Base-by-base conservation (phyloP, 1,140 invertebrate genomes). In the Patella vulgata region DNA sequence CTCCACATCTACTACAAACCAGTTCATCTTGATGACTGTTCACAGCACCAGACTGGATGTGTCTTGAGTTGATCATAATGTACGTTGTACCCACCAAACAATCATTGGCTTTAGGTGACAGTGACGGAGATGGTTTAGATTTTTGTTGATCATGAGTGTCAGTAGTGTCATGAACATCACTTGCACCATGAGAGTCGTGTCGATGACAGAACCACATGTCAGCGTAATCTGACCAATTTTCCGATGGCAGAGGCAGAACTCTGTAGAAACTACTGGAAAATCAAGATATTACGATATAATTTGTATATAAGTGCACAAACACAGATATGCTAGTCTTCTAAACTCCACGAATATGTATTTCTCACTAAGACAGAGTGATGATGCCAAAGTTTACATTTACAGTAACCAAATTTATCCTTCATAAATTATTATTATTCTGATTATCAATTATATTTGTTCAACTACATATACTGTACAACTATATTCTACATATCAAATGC, bases 181-280 rank as follows among this genome's bases (percentile, higher is more conserved):
- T n/a, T n/a, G n/a, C n/a, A n/a, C n/a, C n/a, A n/a, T n/a, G n/a
- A n/a, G n/a, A n/a, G 5, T 43, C 59, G 50, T 75, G 73, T 54
- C 70, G 67, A 59, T 73, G 71, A 64, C 73, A 75, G 50, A 75
- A 75, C 73, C 73, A 75, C 40, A 71, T 73, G 53, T 75, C 73
- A 25, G 73, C 64, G 56, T 69, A 67, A 43, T 75, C 73, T 23
- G 73, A 69, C 73, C 73, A 75, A 39, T 73, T 75, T 46, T 75
- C 73, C 43, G 71, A 65, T 43, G 73, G 73, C 21, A 75, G 56
- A 23, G 73, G 73, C 1, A 75, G 63, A 27, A 75, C 66, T 53
- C 73, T 39, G 19, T 57, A 56, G 46, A 75, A 75, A 8, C 54
- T 51, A 54, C 73, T 75, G 59, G 28, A 65, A 66, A 55, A 39